Percentiles rank a stretch among this genome's conserved stretches.
phyloP scores from a whole-genome alignment of 2,888 invertebrate species.

The Volucella inflata region DNA sequence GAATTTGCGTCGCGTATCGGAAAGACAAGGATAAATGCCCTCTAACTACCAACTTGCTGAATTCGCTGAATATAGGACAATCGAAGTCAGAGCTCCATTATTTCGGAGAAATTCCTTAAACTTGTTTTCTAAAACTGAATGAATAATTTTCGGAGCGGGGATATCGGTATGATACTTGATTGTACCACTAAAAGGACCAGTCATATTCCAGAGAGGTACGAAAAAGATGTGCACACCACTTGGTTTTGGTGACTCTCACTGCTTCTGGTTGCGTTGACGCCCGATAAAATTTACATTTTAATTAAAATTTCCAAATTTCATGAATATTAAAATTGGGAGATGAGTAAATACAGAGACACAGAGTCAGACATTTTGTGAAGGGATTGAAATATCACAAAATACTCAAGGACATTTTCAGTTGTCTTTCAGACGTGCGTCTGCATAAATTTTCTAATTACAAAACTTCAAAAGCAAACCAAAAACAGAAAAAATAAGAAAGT shows the following conservation, averaged over 20 bases:
- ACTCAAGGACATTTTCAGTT: slow-evolving; percentile 31
- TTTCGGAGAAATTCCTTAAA: slow-evolving; percentile 30
- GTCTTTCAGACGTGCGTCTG: slow-evolving; percentile 14
- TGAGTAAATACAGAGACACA: background rate
- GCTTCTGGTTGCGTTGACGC: background rate
- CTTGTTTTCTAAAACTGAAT: slow-evolving; percentile 25
- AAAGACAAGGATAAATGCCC: background rate
- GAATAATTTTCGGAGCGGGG: background rate
- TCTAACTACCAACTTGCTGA: background rate
- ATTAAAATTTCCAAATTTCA: slow-evolving; percentile 60
- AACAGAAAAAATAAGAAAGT: slow-evolving; percentile 8
- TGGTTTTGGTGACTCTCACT: slow-evolving; percentile 7
- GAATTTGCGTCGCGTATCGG: background rate
- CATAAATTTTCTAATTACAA: slow-evolving; percentile 50
- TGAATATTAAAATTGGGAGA: slow-evolving; percentile 39
- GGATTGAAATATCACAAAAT: slow-evolving; percentile 1
- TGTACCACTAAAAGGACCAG: background rate
- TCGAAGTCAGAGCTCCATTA: slow-evolving; percentile 51
- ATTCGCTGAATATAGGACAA: slow-evolving; percentile 53
- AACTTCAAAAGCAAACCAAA: background rate
- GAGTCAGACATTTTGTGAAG: slow-evolving; percentile 5
- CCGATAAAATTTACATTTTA: slow-evolving; percentile 67
- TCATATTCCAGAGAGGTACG: background rate
- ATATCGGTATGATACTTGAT: too few relatives aligned
- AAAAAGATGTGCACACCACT: background rate